These are phyloP conservation scores for Tyrophagus putrescentiae DNA, from an alignment of 1,140 invertebrate genomes.

Conservation along the genomic window DNA sequence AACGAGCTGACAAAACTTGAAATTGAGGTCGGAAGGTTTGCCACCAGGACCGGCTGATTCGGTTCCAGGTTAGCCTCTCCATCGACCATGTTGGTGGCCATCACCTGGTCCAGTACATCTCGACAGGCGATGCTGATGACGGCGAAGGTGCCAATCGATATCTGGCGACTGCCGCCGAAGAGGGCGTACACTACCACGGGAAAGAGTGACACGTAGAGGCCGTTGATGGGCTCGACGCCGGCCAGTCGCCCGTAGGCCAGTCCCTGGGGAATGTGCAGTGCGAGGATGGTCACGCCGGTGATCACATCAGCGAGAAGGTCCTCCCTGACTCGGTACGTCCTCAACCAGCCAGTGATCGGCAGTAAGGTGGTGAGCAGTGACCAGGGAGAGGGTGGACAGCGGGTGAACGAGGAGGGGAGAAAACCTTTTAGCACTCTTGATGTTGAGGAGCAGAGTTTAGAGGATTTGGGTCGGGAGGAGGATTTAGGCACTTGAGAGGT, in stretches of 20 bases:
- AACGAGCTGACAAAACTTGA: too few relatives aligned
- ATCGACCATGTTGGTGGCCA: too few relatives aligned
- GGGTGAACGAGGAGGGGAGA: too few relatives aligned
- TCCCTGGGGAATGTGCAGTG: constrained; percentile 86
- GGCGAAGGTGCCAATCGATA: constrained; percentile 75
- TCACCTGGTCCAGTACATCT: not conserved
- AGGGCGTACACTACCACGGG: constrained; percentile 74
- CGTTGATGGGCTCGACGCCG: constrained; percentile 67
- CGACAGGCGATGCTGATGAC: constrained; percentile 11
- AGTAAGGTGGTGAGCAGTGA: not conserved
- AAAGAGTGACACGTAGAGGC: constrained; percentile 88
- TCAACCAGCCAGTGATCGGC: constrained; percentile 17
- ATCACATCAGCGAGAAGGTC: constrained; percentile 30
- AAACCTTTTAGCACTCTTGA: too few relatives aligned
- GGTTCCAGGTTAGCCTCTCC: too few relatives aligned
- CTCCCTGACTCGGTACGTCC: constrained; percentile 11
- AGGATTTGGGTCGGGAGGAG: too few relatives aligned
- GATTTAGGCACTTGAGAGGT: too few relatives aligned
- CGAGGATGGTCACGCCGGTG: constrained; percentile 61
- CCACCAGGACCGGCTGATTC: too few relatives aligned
- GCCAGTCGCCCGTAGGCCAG: constrained; percentile 82
- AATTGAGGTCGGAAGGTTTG: too few relatives aligned
- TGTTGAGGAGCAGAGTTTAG: too few relatives aligned
- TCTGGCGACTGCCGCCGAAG: constrained; percentile 75
- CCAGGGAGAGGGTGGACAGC: too few relatives aligned